Conservation (phyloP, 53 echinoderm and acorn worm species). For the Luidia sarsii region DNA sequence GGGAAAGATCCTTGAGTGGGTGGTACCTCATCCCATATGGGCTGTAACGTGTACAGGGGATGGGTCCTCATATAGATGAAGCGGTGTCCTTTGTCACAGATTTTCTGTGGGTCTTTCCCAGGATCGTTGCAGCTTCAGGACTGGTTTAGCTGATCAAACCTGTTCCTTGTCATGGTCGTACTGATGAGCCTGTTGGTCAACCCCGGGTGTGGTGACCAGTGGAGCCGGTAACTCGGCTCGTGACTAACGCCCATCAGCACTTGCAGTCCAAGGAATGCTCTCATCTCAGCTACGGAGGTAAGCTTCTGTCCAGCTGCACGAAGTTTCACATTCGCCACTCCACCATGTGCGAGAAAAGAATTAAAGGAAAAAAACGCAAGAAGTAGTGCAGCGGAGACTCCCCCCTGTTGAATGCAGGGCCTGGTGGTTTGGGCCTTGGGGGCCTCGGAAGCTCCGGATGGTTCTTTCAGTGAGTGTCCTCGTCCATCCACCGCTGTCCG, state of each 20-base stretch:
- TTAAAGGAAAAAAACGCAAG: background rate
- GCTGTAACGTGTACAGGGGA: background rate
- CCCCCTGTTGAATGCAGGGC: background rate
- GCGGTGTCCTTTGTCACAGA: background rate
- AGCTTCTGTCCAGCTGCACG: background rate
- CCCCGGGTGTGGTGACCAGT: background rate
- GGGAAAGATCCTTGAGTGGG: background rate
- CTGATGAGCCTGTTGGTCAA: background rate
- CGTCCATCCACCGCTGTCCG: too few relatives aligned
- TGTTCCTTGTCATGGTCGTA: background rate
- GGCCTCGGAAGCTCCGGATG: background rate
- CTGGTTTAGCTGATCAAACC: background rate
- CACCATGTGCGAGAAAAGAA: background rate
- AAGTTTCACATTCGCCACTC: background rate
- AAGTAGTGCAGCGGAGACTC: background rate
- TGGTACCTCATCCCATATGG: background rate
- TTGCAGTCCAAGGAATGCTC: background rate
- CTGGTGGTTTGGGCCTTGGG: background rate
- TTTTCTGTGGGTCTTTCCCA: background rate
- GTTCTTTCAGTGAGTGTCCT: too few relatives aligned
- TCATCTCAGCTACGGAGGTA: background rate
- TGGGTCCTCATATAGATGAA: background rate
- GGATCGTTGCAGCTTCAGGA: background rate
- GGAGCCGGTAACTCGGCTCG: background rate
- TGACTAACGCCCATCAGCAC: background rate